Base-by-base conservation (phyloP, 2,888 invertebrate genomes). In the Mylabris sibirica region DNA sequence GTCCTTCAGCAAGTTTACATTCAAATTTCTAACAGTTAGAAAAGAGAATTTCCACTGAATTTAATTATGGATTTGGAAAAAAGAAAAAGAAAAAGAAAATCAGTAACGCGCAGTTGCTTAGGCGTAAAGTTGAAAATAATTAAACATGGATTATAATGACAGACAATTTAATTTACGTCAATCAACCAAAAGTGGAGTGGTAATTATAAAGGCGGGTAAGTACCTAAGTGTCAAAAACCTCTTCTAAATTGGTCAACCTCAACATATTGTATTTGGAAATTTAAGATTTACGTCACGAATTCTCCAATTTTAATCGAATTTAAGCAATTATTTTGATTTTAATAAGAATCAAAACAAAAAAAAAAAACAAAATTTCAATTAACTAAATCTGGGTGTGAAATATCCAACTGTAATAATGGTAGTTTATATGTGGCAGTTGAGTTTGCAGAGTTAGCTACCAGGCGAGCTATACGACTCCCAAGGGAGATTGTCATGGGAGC, bases 401-500 rank as follows among this genome's bases (percentile, higher is more conserved):
- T 71, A 71, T 71, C 71, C 68, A 71, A 66, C 71, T 64, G 71
- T 71, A 71, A 71, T 71, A 71, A 71, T 71, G 68, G 67, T 66
- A 71, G 71, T 70, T 70, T 70, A 70, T 70, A 70, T 67, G 70
- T 71, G 68, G 71, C 71, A 71, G 71, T 71, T 71, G 71, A 71
- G 71, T 71, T 71, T 71, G 71, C 71, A 68, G 71, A 71, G 71
- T 71, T 71, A 68, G 71, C 71, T 71, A 71, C 77, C 77, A 77
- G 78, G 79, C 79, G 79, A 80, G 79, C 79, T 81, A 80, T 81
- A 82, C 80, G 81, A 75, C 79, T 81, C 81, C 79, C 81, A 71
- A 70, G 82, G 78, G 82, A 80, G 65, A 72, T 74, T 77, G 80
- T 79, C 81, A 80, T 81, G 82, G 82, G 82, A 81, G 78, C 80